Conservation (phyloP, 2,888 invertebrate genomes). For the Ectropis crepuscularia region DNA sequence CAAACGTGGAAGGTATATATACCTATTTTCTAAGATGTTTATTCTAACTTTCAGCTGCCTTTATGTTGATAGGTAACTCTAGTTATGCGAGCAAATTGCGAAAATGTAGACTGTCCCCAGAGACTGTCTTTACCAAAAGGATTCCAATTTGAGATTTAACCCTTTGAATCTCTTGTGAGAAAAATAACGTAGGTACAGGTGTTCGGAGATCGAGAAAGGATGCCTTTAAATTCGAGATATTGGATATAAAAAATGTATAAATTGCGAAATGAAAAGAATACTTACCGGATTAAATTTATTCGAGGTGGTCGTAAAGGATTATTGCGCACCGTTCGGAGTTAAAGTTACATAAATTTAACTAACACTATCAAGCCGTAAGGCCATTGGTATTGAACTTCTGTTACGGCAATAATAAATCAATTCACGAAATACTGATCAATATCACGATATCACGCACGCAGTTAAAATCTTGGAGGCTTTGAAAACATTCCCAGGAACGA, state of each 20-base stretch:
- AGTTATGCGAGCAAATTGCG: conserved; percentile 46
- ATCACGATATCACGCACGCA: conserved; percentile 14
- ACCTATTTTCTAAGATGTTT: too few relatives aligned
- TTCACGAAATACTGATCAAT: conserved; percentile 8
- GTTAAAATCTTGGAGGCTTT: conserved; percentile 3
- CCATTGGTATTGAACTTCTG: not conserved
- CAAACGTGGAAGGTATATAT: too few relatives aligned
- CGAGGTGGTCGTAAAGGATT: not conserved
- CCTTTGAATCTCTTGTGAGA: conserved; percentile 32
- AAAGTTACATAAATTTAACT: not conserved
- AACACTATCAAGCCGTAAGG: not conserved
- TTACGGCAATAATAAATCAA: conserved; percentile 4
- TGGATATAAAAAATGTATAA: conserved; percentile 20
- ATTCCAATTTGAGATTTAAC: conserved; percentile 40
- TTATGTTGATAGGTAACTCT: too few relatives aligned
- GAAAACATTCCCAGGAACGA: conserved; percentile 20
- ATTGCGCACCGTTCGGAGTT: not conserved
- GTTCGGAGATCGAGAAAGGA: conserved; percentile 23
- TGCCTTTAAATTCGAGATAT: conserved; percentile 15
- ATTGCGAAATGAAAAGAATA: not conserved
- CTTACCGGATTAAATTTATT: not conserved
- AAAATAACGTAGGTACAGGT: conserved; percentile 30
- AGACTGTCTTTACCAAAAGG: conserved; percentile 49
- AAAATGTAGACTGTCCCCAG: conserved; percentile 62
- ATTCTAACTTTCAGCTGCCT: too few relatives aligned